phyloP scores from a whole-genome alignment of 2,797 vertebrate genomes.

The Hydrolagus colliei region DNA sequence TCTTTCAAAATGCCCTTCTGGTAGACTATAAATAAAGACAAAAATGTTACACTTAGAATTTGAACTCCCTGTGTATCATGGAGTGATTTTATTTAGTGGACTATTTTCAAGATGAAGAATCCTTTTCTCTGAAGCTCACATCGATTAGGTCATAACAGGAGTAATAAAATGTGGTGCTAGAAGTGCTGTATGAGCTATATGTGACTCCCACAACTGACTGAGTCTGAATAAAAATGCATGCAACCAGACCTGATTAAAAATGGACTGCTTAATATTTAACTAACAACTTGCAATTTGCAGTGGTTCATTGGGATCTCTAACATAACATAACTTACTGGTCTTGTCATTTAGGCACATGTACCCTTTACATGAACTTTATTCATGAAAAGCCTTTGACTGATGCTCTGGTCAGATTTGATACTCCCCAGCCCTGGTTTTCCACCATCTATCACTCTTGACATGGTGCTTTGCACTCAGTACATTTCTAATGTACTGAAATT shows the following conservation, averaged over 20 bases:
- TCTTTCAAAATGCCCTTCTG: not conserved
- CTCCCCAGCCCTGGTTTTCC: not conserved
- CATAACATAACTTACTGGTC: not conserved
- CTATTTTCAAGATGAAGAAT: constrained; percentile 21
- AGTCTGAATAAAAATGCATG: not conserved
- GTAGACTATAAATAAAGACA: constrained; percentile 9
- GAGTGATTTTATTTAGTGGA: not conserved
- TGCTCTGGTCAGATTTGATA: not conserved
- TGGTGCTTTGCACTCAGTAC: not conserved
- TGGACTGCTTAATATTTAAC: not conserved
- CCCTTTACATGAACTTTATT: not conserved
- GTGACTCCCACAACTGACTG: too few relatives aligned
- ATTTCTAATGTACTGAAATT: not conserved
- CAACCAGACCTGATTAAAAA: not conserved
- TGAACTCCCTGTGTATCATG: not conserved
- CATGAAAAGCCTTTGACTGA: too few relatives aligned
- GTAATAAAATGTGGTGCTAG: not conserved
- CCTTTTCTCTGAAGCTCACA: constrained; percentile 7
- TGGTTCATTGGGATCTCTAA: not conserved
- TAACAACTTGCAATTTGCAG: too few relatives aligned
- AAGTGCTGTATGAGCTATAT: too few relatives aligned
- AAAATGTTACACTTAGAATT: not conserved
- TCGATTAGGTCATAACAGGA: not conserved
- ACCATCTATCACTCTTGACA: not conserved
- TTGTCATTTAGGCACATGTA: not conserved